Evolutionary conservation across 2,113 vertebrate species (phyloP).

Genomic region (Calyptomena viridis): DNA sequence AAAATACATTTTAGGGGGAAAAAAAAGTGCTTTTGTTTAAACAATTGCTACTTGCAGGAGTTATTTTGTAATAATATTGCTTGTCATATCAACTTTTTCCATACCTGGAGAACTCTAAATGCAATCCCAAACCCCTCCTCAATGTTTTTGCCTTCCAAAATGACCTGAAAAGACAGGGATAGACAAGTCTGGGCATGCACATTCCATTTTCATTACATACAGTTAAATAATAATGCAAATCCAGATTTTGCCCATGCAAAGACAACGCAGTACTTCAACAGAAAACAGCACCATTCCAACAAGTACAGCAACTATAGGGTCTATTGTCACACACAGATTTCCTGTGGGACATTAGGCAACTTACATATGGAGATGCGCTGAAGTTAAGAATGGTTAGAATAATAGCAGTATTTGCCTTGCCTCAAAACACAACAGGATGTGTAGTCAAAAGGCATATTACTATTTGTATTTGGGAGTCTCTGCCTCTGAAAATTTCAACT

Average conservation of each 20-base stretch:
- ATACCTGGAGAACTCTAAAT: slow-evolving; percentile 95
- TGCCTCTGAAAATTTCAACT: neutral
- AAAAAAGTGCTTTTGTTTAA: neutral
- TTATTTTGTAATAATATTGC: neutral
- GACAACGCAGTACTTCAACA: neutral
- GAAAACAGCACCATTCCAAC: neutral
- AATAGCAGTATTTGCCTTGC: neutral
- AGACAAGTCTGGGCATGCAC: neutral
- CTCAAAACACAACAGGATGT: neutral
- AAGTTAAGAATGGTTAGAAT: neutral
- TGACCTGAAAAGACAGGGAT: slow-evolving; percentile 78
- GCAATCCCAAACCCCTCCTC: slow-evolving; percentile 98
- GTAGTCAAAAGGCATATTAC: neutral
- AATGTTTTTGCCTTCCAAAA: slow-evolving; percentile 96
- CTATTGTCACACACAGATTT: neutral
- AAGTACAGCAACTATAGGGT: neutral
- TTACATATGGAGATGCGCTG: neutral
- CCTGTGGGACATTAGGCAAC: neutral
- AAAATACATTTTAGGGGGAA: neutral
- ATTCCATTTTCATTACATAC: neutral
- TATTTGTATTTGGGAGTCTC: neutral
- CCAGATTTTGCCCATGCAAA: neutral
- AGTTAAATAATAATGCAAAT: neutral
- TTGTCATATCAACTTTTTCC: neutral
- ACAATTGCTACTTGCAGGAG: neutral